Evolutionary conservation across 2,888 invertebrate genomes (phyloP), one percentile per base, ranked within the genome.

Genomic region (Eumacrocentrus americanus): DNA sequence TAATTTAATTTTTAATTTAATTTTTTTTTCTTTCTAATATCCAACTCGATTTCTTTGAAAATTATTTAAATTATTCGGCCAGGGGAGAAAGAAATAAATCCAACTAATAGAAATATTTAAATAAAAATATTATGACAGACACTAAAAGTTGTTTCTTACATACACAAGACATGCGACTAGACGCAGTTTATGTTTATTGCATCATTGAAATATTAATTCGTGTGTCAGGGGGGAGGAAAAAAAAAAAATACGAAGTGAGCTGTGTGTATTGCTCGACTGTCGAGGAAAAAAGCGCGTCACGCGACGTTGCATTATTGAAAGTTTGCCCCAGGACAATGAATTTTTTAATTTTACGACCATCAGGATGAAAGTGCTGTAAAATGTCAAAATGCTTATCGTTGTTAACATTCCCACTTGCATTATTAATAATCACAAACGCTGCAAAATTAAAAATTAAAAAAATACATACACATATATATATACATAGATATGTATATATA

Each of bases 251-350:
- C n/a, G n/a, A n/a, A n/a, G n/a, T n/a, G n/a, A n/a, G n/a, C n/a
- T n/a, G n/a, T n/a, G n/a, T n/a, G n/a, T n/a, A n/a, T n/a, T n/a
- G n/a, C n/a, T 35, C 29, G 25, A 29, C 35, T 29, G 51, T 48
- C 35, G 47, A 50, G 54, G 51, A 51, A 54, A 57, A 62, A 4
- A 9, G 29, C 62, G 58, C 66, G 70, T 72, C 72, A 72, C 71
- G 72, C 72, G 68, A 72, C 63, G 58, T 64, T 72, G 67, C 66
- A 72, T 71, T 69, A 72, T 73, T 73, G 63, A 70, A 58, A 62
- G 56, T 53, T 42, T 52, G 60, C 29, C 51, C 18, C 60, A 53
- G 64, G 50, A 61, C 62, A 58, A 71, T 68, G 66, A 71, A 70
- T 71, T 67, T 69, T 72, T 68, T 61, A 70, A 69, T 67, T 69